A percentile compares a stretch with the other conserved stretches of the same genome.
These are phyloP conservation scores for Aegypius monachus DNA, from an alignment of 2,113 vertebrate species.

Conservation along the genomic window DNA sequence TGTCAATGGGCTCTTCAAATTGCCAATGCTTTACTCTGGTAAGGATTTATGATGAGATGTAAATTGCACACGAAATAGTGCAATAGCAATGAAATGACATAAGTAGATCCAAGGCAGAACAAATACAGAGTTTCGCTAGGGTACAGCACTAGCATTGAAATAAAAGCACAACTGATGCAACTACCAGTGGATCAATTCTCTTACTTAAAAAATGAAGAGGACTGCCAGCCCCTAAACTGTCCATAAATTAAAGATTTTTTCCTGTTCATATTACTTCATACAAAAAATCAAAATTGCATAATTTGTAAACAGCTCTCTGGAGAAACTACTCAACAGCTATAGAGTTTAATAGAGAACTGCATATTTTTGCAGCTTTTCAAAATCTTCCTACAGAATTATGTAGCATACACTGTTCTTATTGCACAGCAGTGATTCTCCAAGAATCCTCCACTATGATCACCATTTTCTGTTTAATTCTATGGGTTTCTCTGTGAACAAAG, in stretches of 20 bases:
- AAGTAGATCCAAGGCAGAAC: background rate
- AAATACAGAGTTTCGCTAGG: background rate
- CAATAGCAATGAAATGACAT: background rate
- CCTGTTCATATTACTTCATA: background rate
- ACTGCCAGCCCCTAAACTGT: background rate
- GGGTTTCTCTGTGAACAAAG: background rate
- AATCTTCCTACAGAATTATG: background rate
- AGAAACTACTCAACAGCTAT: background rate
- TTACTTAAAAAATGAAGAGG: background rate
- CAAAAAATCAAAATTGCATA: background rate
- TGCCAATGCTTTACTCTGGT: background rate
- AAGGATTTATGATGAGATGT: background rate
- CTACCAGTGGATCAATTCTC: background rate
- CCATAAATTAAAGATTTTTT: background rate
- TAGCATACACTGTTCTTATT: background rate
- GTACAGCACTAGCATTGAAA: background rate
- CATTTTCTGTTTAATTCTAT: background rate
- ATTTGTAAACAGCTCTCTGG: background rate
- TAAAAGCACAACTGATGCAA: background rate
- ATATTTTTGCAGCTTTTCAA: background rate
- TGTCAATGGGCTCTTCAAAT: background rate
- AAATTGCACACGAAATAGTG: background rate
- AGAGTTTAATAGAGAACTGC: background rate
- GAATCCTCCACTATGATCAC: background rate
- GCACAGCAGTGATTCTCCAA: background rate